A percentile compares a stretch with the other conserved stretches of the same genome.
phyloP scores from a whole-genome alignment of 2,797 vertebrate species.

The Apogon talboti region DNA sequence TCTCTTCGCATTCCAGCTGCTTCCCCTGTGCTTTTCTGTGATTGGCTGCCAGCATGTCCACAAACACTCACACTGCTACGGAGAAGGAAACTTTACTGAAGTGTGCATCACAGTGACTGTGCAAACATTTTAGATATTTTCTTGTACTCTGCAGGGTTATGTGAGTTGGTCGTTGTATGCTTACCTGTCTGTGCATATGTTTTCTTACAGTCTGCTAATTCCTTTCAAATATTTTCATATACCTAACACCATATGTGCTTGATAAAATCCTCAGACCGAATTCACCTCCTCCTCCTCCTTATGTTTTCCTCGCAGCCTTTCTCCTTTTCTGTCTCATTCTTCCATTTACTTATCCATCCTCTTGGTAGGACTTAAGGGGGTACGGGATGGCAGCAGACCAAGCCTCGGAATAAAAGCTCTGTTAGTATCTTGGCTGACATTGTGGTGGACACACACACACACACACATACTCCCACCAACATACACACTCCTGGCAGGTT shows the following conservation, averaged over 20 bases:
- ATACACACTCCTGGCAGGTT: conserved; percentile 65
- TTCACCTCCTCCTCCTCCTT: conserved; percentile 11
- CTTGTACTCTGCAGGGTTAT: not conserved
- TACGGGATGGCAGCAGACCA: conserved; percentile 76
- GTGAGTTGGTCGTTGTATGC: not conserved
- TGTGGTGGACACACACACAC: conserved; percentile 67
- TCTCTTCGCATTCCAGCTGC: conserved; percentile 46
- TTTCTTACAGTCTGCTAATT: not conserved
- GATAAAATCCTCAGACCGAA: conserved; percentile 11
- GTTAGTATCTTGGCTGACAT: conserved; percentile 86
- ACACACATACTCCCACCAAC: conserved; percentile 33
- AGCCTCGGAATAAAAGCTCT: conserved; percentile 80
- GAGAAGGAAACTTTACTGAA: conserved; percentile 14
- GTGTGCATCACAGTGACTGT: not conserved
- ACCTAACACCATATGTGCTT: too few species aligned
- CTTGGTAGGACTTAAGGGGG: conserved; percentile 48
- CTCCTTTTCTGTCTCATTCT: conserved; percentile 21
- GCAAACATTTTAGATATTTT: not conserved
- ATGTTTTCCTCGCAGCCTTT: not conserved
- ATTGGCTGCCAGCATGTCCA: conserved; percentile 43
- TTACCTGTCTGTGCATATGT: not conserved
- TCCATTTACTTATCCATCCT: conserved; percentile 57
- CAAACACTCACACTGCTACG: conserved; percentile 30
- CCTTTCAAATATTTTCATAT: not conserved
- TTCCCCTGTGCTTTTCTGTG: conserved; percentile 35